Conservation (phyloP, 2,113 vertebrate genomes). For the Ochotona curzoniae region DNA sequence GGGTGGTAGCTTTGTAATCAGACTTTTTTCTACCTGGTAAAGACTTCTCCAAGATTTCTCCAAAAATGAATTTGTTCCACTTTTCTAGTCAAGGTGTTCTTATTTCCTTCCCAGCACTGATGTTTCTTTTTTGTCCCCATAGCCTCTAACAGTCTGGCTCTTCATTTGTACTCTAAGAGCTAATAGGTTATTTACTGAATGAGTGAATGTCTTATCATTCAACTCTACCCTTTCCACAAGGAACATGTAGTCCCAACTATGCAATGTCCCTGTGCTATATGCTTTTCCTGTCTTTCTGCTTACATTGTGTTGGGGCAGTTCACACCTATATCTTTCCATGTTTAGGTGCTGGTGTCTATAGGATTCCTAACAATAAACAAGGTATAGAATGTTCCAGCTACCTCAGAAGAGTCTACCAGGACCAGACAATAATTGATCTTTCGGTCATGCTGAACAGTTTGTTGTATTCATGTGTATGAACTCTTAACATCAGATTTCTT, state of each 20-base stretch:
- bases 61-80: background rate
- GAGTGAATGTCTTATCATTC: slow-evolving; percentile 8
- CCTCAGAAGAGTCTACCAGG: background rate
- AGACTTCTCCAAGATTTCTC: background rate
- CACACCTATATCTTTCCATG: slow-evolving; percentile 32
- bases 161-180: background rate
- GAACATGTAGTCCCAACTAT: background rate
- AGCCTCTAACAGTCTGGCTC: background rate
- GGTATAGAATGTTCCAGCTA: background rate
- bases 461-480: background rate
- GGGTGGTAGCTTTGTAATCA: background rate
- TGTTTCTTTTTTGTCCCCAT: background rate
- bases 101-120: background rate
- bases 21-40: background rate
- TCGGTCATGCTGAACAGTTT: background rate
- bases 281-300: background rate
- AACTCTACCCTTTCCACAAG: background rate
- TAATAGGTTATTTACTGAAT: background rate
- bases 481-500: background rate
- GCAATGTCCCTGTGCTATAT: background rate
- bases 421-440: background rate
- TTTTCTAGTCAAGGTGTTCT: background rate
- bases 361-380: slow-evolving; percentile 27
- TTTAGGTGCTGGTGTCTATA: background rate
- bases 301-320: slow-evolving; percentile 9